Conservation (phyloP, 2,113 vertebrate genomes). For the Hiodon alosoides region DNA sequence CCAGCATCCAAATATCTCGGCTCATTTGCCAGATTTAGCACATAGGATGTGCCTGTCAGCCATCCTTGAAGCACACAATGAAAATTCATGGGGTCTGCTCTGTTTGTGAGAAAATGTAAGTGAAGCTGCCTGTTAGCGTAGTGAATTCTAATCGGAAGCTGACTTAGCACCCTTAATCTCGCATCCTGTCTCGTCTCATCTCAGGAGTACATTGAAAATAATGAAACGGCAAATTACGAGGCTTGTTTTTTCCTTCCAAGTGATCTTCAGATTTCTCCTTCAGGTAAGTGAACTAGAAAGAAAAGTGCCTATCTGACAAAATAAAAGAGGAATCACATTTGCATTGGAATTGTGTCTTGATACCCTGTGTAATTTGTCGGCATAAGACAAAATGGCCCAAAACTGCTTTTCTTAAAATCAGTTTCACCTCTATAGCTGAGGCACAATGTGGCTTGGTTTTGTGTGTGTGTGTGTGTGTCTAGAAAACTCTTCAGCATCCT, state of each 20-base stretch:
- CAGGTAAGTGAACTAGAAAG: neutral
- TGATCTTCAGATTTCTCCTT: neutral
- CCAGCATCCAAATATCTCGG: no score
- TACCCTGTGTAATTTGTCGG: neutral
- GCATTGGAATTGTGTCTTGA: neutral
- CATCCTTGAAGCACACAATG: neutral
- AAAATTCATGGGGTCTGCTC: neutral
- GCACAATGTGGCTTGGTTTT: slow-evolving; percentile 45
- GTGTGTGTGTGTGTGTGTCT: slow-evolving; percentile 67
- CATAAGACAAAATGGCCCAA: neutral
- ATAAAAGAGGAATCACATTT: neutral
- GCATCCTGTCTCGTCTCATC: neutral
- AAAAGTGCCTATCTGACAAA: neutral
- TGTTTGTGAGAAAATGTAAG: neutral
- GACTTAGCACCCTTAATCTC: neutral
- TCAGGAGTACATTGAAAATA: neutral
- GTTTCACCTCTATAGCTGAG: slow-evolving; percentile 35
- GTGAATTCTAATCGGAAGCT: neutral
- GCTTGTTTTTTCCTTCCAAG: neutral
- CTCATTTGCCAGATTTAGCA: no score
- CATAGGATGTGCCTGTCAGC: no score
- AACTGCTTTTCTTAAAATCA: slow-evolving; percentile 46
- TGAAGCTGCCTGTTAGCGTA: neutral
- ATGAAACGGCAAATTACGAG: neutral
- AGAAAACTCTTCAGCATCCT: slow-evolving; percentile 49